A percentile compares a stretch with the other conserved stretches of the same genome.
Conservation (phyloP, 2,113 vertebrate species). For the Heterotis niloticus region DNA sequence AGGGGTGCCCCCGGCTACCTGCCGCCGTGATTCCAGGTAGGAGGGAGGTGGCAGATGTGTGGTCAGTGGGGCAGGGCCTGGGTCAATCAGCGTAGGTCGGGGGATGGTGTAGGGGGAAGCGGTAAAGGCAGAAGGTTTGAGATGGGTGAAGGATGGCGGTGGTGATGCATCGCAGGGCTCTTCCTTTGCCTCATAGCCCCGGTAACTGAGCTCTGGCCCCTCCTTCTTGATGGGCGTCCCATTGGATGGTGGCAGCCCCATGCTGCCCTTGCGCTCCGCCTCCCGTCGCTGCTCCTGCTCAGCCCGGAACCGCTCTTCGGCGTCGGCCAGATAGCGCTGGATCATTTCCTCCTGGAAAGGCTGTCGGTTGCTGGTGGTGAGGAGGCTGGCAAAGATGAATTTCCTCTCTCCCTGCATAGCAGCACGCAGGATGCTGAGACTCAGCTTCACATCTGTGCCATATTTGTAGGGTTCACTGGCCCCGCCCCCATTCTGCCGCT, state of each 20-base stretch:
- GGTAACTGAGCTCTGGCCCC: slow-evolving; percentile 46
- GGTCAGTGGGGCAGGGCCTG: slow-evolving; percentile 36
- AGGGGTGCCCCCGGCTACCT: slow-evolving; percentile 74
- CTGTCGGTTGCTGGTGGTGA: slow-evolving; percentile 85
- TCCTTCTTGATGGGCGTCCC: slow-evolving; percentile 53
- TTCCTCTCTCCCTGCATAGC: slow-evolving; percentile 92
- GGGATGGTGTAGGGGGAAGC: slow-evolving; percentile 77
- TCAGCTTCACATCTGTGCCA: slow-evolving; percentile 81
- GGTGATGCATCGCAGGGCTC: slow-evolving; percentile 45
- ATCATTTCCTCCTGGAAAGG: slow-evolving; percentile 98
- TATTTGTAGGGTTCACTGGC: slow-evolving; percentile 71
- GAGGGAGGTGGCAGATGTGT: slow-evolving; percentile 56
- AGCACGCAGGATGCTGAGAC: slow-evolving; percentile 77
- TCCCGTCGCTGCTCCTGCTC: slow-evolving; percentile 84
- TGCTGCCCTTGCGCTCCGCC: slow-evolving; percentile 64
- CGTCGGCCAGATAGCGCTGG: slow-evolving; percentile 83
- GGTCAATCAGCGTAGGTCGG: slow-evolving; percentile 65
- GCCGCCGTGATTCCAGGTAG: slow-evolving; percentile 75
- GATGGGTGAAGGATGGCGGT: slow-evolving; percentile 43
- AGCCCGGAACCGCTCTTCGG: slow-evolving; percentile 77
- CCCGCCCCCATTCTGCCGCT: slow-evolving; percentile 56
- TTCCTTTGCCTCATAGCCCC: slow-evolving; percentile 44
- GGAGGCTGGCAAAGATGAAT: slow-evolving; percentile 79
- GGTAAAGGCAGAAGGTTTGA: slow-evolving; percentile 49
- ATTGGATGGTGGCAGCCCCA: slow-evolving; percentile 31